A percentile compares a stretch with the other conserved stretches of the same genome.
Evolutionary conservation across 2,113 vertebrate genomes (phyloP).

Genomic region (Xenopus tropicalis): DNA sequence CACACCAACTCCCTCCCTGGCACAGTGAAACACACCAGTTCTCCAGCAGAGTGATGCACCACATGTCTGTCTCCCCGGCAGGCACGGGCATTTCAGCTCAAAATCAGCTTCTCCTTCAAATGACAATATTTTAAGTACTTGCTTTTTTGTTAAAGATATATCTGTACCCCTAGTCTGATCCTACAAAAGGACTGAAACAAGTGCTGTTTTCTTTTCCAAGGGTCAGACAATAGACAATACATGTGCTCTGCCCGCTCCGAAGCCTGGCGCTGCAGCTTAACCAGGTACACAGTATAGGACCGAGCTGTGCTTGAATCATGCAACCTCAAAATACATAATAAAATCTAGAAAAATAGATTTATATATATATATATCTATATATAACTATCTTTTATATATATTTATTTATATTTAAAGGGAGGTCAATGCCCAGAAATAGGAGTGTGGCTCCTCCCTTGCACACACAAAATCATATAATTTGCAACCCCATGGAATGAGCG

Average conservation of each 20-base stretch:
- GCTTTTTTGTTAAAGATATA: background rate
- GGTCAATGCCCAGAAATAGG: constrained; percentile 42
- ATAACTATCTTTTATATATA: constrained; percentile 32
- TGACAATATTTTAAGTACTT: background rate
- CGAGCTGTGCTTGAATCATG: constrained; percentile 39
- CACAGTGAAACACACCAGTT: background rate
- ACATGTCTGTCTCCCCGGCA: background rate
- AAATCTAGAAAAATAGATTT: constrained; percentile 44
- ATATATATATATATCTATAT: constrained; percentile 39
- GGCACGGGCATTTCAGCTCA: background rate
- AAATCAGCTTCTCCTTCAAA: background rate
- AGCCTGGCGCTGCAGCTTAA: constrained; percentile 7
- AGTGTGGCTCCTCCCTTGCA: constrained; percentile 41
- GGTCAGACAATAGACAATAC: background rate
- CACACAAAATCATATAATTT: constrained; percentile 32
- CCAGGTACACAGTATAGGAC: constrained; percentile 24
- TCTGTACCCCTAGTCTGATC: background rate
- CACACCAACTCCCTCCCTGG: background rate
- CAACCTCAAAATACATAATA: constrained; percentile 38
- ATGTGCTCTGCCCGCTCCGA: background rate
- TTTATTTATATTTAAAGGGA: constrained; percentile 29
- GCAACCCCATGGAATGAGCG: constrained; percentile 39
- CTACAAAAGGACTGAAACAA: constrained; percentile 10
- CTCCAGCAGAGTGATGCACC: background rate
- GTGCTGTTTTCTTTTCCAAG: constrained; percentile 13